Conservation (phyloP, 2,113 vertebrate genomes). For the Anarrhichthys ocellatus region DNA sequence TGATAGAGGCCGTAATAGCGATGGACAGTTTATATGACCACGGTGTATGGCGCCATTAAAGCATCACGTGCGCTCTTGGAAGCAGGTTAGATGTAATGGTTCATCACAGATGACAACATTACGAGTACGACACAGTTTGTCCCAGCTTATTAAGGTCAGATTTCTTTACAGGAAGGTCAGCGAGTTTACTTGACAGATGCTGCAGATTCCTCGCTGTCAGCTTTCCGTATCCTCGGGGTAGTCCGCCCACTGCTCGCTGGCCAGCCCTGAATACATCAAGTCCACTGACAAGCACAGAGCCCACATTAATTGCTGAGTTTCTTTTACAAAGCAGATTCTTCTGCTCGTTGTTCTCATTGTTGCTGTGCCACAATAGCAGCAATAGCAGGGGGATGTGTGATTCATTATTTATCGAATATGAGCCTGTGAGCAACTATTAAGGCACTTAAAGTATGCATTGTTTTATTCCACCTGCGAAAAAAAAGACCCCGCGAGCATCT, state of each 20-base stretch:
- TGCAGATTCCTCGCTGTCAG: conserved; percentile 52
- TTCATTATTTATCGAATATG: conserved; percentile 59
- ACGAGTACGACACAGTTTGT: background rate
- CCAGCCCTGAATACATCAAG: conserved; percentile 9
- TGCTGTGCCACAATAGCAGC: conserved; percentile 58
- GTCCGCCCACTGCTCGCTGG: conserved; percentile 20
- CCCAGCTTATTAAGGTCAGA: background rate
- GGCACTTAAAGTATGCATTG: conserved; percentile 45
- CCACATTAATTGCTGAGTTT: conserved; percentile 14
- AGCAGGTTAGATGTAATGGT: background rate
- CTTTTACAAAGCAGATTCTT: conserved; percentile 15
- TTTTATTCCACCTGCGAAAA: conserved; percentile 64
- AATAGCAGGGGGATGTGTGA: conserved; percentile 40
- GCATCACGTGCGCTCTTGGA: background rate
- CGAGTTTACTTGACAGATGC: conserved; percentile 45
- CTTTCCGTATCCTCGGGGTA: conserved; percentile 25
- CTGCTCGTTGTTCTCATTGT: conserved; percentile 7
- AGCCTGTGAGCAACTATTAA: conserved; percentile 59
- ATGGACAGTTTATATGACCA: conserved; percentile 11
- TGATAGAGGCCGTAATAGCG: conserved; percentile 45
- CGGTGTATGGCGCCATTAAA: background rate
- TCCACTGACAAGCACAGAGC: conserved; percentile 3
- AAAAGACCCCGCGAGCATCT: conserved; percentile 15
- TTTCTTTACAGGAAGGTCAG: conserved; percentile 43
- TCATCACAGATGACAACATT: background rate